phyloP scores from a whole-genome alignment of 2,113 vertebrate species.

The Alexandromys fortis region DNA sequence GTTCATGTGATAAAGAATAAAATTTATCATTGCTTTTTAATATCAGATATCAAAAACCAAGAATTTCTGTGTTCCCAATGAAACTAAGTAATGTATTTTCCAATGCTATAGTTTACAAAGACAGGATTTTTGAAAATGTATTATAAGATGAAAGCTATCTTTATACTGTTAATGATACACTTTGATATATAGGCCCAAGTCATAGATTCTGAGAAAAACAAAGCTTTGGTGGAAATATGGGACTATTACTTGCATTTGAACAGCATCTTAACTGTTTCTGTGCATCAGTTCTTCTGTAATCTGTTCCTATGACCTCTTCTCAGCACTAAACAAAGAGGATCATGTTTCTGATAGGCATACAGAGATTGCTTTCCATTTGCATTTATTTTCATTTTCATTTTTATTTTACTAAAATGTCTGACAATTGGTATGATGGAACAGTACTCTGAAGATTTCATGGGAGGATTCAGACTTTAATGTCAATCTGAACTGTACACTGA shows the following conservation, averaged over 20 bases:
- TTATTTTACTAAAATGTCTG: neutral
- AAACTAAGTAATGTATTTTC: neutral
- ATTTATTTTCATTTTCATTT: neutral
- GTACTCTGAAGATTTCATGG: too few species aligned
- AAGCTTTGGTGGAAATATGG: neutral
- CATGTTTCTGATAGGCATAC: neutral
- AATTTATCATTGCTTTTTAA: neutral
- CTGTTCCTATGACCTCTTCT: neutral
- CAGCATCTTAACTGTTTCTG: neutral
- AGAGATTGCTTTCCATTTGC: too few species aligned
- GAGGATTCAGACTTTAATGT: neutral
- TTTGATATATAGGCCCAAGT: neutral
- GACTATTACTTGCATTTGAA: neutral
- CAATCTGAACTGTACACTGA: neutral
- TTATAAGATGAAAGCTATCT: neutral
- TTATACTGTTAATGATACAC: neutral
- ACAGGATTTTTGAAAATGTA: neutral
- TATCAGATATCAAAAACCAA: neutral
- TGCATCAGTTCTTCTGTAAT: neutral
- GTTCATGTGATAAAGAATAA: neutral
- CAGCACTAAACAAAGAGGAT: neutral
- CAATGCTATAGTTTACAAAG: neutral
- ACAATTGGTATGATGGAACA: neutral
- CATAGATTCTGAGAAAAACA: neutral
- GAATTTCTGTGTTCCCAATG: neutral